Evolutionary conservation across 2,888 invertebrate genomes (phyloP).

Genomic region (Agrotis ipsilon): DNA sequence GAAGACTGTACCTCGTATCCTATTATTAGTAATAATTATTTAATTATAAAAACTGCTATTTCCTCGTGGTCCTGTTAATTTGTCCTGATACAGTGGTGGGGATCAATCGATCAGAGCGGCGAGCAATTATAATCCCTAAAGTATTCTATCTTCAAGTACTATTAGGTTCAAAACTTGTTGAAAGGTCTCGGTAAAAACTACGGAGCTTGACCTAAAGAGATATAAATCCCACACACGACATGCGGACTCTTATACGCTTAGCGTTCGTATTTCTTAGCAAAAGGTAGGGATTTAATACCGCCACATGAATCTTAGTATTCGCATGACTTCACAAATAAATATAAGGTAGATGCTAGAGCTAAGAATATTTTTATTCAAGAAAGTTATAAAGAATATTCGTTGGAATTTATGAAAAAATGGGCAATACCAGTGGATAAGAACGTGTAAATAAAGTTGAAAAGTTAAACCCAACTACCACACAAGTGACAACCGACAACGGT

Average conservation of each 20-base stretch:
- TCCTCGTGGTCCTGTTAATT: too few species aligned
- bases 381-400: neutral
- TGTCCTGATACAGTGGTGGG: too few species aligned
- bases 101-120: too few species aligned
- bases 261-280: slow-evolving; percentile 3
- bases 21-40: too few species aligned
- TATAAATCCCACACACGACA: slow-evolving; percentile 1
- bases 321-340: slow-evolving; percentile 25
- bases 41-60: too few species aligned
- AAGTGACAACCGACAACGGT: too few species aligned
- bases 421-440: neutral
- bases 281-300: slow-evolving; percentile 10
- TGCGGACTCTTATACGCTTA: slow-evolving; percentile 16
- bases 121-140: too few species aligned
- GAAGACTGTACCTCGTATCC: too few species aligned
- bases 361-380: neutral
- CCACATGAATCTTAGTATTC: slow-evolving; percentile 1
- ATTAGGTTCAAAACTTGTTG: slow-evolving; percentile 1
- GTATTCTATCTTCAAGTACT: too few species aligned
- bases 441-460: neutral
- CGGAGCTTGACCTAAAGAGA: neutral
- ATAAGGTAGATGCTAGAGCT: too few species aligned
- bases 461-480: too few species aligned
- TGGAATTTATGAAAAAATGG: neutral
- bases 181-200: neutral